Percentiles rank a stretch among this genome's conserved stretches.
Evolutionary conservation across 2,797 vertebrate genomes (phyloP).

Genomic region (Sarcophilus harrisii): DNA sequence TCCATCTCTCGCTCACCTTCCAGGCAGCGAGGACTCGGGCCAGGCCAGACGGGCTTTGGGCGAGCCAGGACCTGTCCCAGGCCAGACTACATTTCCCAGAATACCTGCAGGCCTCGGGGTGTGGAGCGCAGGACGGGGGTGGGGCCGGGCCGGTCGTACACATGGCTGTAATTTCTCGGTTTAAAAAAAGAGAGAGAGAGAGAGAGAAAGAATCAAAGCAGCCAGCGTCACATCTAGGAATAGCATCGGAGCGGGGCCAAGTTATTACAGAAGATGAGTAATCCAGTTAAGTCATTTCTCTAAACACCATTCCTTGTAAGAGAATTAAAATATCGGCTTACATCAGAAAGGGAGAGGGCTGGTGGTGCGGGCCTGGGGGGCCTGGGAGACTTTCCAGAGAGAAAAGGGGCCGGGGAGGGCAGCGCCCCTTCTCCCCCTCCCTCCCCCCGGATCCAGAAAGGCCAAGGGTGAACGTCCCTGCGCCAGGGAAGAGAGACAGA

Average conservation of each 20-base stretch:
- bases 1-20: not conserved
- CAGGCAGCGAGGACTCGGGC: not conserved
- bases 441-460: not conserved
- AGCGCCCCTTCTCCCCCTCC: not conserved
- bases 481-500: not conserved
- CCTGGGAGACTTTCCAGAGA: not conserved
- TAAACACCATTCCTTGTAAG: constrained; percentile 83
- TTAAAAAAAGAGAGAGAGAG: constrained; percentile 55
- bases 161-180: constrained; percentile 72
- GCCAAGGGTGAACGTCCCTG: not conserved
- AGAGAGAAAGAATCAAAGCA: constrained; percentile 75
- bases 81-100: constrained; percentile 76
- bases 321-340: constrained; percentile 84
- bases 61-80: fast-evolving
- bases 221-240: constrained; percentile 83
- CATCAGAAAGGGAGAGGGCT: constrained; percentile 73
- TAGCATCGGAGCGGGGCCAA: constrained; percentile 81
- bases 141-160: constrained; percentile 43
- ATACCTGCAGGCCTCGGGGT: constrained; percentile 10
- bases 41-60: not conserved
- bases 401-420: constrained; percentile 21
- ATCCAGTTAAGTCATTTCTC: constrained; percentile 85
- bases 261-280: constrained; percentile 84
- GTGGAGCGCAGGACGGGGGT: not conserved
- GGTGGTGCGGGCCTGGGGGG: constrained; percentile 27